Percentiles rank a stretch among this genome's conserved stretches.
Conservation (phyloP, 2,888 invertebrate species). For the Drosophila longiperda region DNA sequence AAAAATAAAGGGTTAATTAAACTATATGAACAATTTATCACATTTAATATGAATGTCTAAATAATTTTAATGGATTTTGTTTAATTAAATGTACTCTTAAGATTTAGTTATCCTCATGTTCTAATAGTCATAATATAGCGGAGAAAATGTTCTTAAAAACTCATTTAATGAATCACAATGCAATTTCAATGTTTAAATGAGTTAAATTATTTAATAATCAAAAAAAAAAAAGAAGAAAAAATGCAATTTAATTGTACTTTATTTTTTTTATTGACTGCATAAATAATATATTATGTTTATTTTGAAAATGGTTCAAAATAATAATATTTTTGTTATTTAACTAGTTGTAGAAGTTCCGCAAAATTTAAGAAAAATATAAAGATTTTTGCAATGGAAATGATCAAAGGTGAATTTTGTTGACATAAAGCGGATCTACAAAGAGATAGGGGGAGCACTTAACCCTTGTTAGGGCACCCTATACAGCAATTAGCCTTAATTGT, state of each 20-base stretch:
- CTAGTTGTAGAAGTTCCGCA: neutral
- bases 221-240: neutral
- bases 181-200: neutral
- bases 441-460: slow-evolving; percentile 58
- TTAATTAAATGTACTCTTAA: neutral
- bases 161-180: neutral
- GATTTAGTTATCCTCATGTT: neutral
- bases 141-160: neutral
- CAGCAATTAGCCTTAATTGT: slow-evolving; percentile 64
- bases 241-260: neutral
- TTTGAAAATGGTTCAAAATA: neutral
- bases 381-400: neutral
- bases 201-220: neutral
- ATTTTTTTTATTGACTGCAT: neutral
- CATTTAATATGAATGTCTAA: neutral
- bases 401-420: neutral
- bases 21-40: neutral
- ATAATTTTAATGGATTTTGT: too few relatives aligned
- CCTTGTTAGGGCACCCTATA: slow-evolving; percentile 42
- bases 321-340: neutral
- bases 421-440: slow-evolving; percentile 30
- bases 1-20: neutral
- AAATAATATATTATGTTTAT: neutral
- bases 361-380: neutral
- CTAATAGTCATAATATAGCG: neutral